Evolutionary conservation across 2,888 invertebrate species (phyloP).

Genomic region (Chironomus riparius): DNA sequence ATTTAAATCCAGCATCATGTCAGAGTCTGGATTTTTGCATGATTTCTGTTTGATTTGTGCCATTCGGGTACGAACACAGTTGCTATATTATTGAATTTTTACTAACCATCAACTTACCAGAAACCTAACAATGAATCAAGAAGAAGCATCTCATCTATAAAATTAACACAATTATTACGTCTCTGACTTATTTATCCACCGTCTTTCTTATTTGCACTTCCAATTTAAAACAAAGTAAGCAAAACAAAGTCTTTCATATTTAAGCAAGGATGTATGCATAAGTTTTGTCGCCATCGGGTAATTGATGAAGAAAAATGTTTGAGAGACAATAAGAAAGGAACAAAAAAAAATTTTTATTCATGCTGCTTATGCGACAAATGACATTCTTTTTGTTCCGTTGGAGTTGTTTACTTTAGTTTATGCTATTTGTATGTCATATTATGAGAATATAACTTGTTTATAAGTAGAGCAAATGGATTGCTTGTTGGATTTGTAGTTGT

Average conservation of each 20-base stretch:
- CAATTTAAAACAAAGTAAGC: not conserved
- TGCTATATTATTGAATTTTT: too few relatives aligned
- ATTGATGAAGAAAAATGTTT: not conserved
- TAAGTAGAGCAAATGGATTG: not conserved
- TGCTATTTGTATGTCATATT: not conserved
- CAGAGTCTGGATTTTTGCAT: too few relatives aligned
- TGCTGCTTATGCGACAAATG: not conserved
- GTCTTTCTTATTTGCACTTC: not conserved
- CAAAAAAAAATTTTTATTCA: too few relatives aligned
- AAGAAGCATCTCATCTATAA: too few relatives aligned
- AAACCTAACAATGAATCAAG: too few relatives aligned
- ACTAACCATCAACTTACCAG: too few relatives aligned
- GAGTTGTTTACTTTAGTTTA: not conserved
- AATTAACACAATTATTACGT: too few relatives aligned
- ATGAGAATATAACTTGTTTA: not conserved
- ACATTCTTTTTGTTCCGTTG: not conserved
- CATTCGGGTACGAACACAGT: too few relatives aligned
- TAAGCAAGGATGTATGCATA: not conserved
- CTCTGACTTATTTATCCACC: not conserved
- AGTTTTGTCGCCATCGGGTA: slow-evolving; percentile 2
- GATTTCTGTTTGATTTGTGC: too few relatives aligned
- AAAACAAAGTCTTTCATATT: not conserved
- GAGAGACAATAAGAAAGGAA: not conserved
- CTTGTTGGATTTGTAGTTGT: not conserved
- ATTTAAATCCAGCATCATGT: too few relatives aligned